A percentile compares a stretch with the other conserved stretches of the same genome.
Evolutionary conservation across 2,113 vertebrate genomes (phyloP).

Genomic region (Eidolon helvum): DNA sequence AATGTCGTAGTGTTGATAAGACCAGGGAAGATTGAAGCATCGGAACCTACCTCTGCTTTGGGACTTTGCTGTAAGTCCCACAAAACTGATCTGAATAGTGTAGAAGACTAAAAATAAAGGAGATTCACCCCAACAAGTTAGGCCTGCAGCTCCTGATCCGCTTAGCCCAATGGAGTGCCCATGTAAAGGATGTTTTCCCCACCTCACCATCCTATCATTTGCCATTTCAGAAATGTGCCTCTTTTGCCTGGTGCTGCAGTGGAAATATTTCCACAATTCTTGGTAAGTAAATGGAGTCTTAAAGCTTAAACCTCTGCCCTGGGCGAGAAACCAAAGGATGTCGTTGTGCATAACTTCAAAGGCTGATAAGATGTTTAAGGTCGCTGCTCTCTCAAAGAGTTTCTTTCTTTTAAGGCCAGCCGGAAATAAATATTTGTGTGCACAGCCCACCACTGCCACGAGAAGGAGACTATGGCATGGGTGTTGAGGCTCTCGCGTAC

Average conservation of each 20-base stretch:
- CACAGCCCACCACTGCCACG: not conserved
- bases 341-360: conserved; percentile 74
- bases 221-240: not conserved
- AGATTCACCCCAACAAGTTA: not conserved
- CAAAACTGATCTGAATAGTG: not conserved
- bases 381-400: conserved; percentile 55
- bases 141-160: too few species aligned
- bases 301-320: conserved; percentile 63
- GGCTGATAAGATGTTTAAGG: conserved; percentile 59
- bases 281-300: conserved; percentile 63
- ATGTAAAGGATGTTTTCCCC: not conserved
- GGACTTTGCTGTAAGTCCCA: not conserved
- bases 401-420: conserved; percentile 67
- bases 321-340: conserved; percentile 69
- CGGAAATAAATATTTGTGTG: conserved; percentile 17
- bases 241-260: not conserved
- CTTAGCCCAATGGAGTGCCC: not conserved
- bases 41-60: not conserved
- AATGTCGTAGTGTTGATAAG: not conserved
- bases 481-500: not conserved
- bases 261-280: conserved; percentile 41
- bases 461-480: not conserved
- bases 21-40: not conserved
- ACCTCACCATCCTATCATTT: not conserved
- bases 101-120: not conserved